Base-by-base conservation (phyloP, 1,140 invertebrate species). In the Eumaeus atala region DNA sequence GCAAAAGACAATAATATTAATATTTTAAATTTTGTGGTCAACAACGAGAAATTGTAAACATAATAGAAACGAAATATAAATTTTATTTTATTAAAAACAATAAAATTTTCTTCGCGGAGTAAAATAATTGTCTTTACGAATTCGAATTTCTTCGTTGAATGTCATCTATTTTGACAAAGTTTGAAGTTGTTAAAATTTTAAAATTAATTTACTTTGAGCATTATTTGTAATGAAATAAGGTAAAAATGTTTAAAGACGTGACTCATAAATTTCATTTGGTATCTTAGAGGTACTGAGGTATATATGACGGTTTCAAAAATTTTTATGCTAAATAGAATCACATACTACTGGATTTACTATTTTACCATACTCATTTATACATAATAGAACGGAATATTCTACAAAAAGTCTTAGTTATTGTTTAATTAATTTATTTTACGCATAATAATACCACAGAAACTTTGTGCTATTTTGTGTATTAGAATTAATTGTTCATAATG, bases 341-440 rank as follows among this genome's bases (percentile, higher is more conserved):
- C 14, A 44, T 44, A 44, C 40, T 44, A 44, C n/a, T 44, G 40
- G 40, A 3, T 44, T 12, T 44, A 44, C 40, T 44, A 12, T 44
- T 17, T 44, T 6, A 44, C 40, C 12, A 42, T n/a, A 16, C 14
- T 42, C 16, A 44, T 44, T 3, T 44, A 44, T 44, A 44, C 14
- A 44, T 17, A 10, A 44, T 44, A 44, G 40, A 44, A 44, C 40
- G n/a, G 10, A 44, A 9, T 18, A 47, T 47, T 47, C 9, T 28
- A 6, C 21, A 28, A 28, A 28, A 28, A 28, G n/a, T n/a, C n/a
- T n/a, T 28, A 28, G 2, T 28, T 28, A 3, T 28, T 6, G 6
- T 3, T 28, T 28, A 28, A 28, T 3, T 28, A 14, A 47, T 47
- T 5, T 14, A 47, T 17, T 47, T 47, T 47, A 47, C 8, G 9